Evolutionary conservation across 2,113 vertebrate species (phyloP), one percentile per base, ranked within the genome.

Genomic region (Oxygymnocypris stewartii): DNA sequence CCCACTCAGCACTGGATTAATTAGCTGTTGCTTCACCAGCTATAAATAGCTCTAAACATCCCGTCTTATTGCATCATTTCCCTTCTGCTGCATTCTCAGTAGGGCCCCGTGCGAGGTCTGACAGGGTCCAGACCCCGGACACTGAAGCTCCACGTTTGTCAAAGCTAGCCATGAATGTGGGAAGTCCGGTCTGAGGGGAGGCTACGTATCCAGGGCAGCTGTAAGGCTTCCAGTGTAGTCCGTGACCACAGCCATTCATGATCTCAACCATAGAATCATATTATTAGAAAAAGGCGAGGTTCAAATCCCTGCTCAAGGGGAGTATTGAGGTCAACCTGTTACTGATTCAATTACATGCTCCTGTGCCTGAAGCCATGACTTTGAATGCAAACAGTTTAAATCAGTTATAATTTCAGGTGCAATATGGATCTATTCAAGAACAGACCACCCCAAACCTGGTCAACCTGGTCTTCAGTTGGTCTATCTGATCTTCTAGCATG

Each of bases 41-140:
- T 94, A 93, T 91, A 94, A 95, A 94, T 94, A 93, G 90, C 87
- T 74, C 44, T 54, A 85, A 87, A 78, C 84, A 88, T 88, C 80
- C 90, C 90, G 91, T 86, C 79, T 85, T 84, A 4, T 90, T 87
- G 91, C 89, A 87, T 91, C 92, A 92, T 86, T 92, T 91, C 86
- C 88, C 90, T 91, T 89, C 87, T 90, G 88, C 85, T 87, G 85
- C 85, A 88, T 93, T 94, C 90, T 90, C 89, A 83, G 73, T 88
- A 76, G 86, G 89, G 89, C 87, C 90, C 90, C 82, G 28, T 75
- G 86, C 86, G 91, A 88, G 84, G 79, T 20, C 20, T 25, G 75
- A 51, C 20, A 75, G 54, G 79, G 79, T 71, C 31, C 18, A 59
- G 59, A 31, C 83, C 84, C 80, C 57, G 77, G 78, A 76, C 37